Evolutionary conservation across 2,888 invertebrate genomes (phyloP).

Genomic region (Morpho achilles): DNA sequence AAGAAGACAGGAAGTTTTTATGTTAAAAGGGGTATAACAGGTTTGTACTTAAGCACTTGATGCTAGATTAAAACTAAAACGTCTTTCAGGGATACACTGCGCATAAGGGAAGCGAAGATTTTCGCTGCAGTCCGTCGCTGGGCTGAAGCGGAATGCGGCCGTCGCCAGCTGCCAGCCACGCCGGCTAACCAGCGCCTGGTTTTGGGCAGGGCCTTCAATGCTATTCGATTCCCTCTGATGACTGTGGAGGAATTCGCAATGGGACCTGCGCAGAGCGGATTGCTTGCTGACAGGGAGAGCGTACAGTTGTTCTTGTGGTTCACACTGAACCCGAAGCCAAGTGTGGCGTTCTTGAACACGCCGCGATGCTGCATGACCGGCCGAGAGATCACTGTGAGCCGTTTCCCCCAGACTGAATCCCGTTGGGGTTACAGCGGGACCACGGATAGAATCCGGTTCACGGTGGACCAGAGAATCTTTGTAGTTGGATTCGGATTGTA

Average conservation of each 20-base stretch:
- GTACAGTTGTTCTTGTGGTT: conserved; percentile 86
- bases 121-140: conserved; percentile 86
- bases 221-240: conserved; percentile 91
- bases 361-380: conserved; percentile 89
- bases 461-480: conserved; percentile 88
- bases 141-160: conserved; percentile 86
- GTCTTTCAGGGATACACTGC: conserved; percentile 82
- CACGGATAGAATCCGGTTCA: conserved; percentile 89
- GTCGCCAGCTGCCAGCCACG: conserved; percentile 81
- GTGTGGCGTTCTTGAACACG: conserved; percentile 83
- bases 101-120: conserved; percentile 88
- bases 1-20: too few relatives aligned
- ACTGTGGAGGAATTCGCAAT: conserved; percentile 91
- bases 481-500: conserved; percentile 92
- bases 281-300: conserved; percentile 87
- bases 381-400: conserved; percentile 85
- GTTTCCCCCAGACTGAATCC: conserved; percentile 87
- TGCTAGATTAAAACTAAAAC: too few relatives aligned
- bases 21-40: too few relatives aligned
- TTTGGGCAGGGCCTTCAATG: conserved; percentile 83
- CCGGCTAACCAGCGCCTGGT: conserved; percentile 84
- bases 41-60: too few relatives aligned
- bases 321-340: conserved; percentile 87
- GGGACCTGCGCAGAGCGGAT: conserved; percentile 86
- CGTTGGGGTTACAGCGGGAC: conserved; percentile 93